phyloP scores from a whole-genome alignment of 2,888 invertebrate genomes.

The Synanthedon formicaeformis region DNA sequence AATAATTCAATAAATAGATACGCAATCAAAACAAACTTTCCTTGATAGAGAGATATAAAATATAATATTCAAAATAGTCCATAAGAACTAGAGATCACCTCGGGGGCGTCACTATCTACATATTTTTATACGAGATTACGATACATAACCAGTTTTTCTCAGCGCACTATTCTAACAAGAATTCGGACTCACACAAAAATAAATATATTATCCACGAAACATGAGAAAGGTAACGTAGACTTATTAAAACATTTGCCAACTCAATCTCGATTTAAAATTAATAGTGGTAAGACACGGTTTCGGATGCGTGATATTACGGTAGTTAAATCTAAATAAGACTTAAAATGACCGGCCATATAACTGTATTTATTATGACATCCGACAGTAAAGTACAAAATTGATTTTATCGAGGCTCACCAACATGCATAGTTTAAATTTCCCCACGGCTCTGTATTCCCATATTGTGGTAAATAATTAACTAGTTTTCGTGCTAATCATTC shows the following conservation, averaged over 20 bases:
- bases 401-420: conserved; percentile 51
- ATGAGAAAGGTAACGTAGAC: conserved; percentile 55
- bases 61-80: conserved; percentile 40
- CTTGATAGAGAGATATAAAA: conserved; percentile 32
- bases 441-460: conserved; percentile 16
- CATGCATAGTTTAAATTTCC: conserved; percentile 47
- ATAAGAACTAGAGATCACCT: conserved; percentile 46
- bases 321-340: conserved; percentile 41
- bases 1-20: conserved; percentile 15
- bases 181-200: conserved; percentile 64
- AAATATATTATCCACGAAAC: conserved; percentile 61
- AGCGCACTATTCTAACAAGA: conserved; percentile 62
- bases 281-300: conserved; percentile 39
- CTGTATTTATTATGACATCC: conserved; percentile 64
- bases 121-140: conserved; percentile 52
- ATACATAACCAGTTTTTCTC: conserved; percentile 56
- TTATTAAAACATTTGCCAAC: conserved; percentile 35
- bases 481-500: conserved; percentile 32
- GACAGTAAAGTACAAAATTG: conserved; percentile 63
- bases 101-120: conserved; percentile 58
- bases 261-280: conserved; percentile 36
- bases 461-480: conserved; percentile 30
- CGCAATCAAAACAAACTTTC: conserved; percentile 21
- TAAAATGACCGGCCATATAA: conserved; percentile 48
- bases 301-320: conserved; percentile 19